These are phyloP conservation scores for Cosmopolites sordidus DNA, from an alignment of 2,888 invertebrate genomes.

Conservation along the genomic window DNA sequence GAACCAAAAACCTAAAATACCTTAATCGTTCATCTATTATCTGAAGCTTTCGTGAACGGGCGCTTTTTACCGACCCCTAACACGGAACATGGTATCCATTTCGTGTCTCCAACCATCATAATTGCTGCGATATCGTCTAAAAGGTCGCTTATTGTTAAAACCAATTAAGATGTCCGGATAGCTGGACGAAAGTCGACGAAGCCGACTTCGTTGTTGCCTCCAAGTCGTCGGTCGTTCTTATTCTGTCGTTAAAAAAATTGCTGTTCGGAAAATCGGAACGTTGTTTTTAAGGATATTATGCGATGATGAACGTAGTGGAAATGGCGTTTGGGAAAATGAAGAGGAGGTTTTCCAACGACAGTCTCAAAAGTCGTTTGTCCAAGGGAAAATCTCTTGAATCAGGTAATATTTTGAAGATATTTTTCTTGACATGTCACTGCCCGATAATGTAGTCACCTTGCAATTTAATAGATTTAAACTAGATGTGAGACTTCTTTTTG, in stretches of 20 bases:
- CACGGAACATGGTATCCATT: slow-evolving; percentile 12
- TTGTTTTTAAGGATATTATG: not conserved
- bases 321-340: not conserved
- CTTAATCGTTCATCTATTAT: slow-evolving; percentile 14
- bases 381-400: not conserved
- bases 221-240: too few species aligned
- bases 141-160: slow-evolving; percentile 16
- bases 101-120: slow-evolving; percentile 14
- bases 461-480: too few species aligned
- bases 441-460: too few species aligned
- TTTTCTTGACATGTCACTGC: too few species aligned
- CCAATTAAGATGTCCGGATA: slow-evolving; percentile 24
- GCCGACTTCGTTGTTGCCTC: too few species aligned
- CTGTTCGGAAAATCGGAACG: too few species aligned
- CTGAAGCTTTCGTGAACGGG: slow-evolving; percentile 13
- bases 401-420: not conserved
- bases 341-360: slow-evolving; percentile 1
- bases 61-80: slow-evolving; percentile 9
- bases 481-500: too few species aligned
- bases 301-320: not conserved
- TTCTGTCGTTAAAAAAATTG: too few species aligned
- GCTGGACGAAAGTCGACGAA: not conserved
- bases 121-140: slow-evolving; percentile 19
- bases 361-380: not conserved
- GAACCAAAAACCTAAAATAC: too few species aligned